phyloP scores from a whole-genome alignment of 2,888 invertebrate genomes.

The Mylabris sibirica region DNA sequence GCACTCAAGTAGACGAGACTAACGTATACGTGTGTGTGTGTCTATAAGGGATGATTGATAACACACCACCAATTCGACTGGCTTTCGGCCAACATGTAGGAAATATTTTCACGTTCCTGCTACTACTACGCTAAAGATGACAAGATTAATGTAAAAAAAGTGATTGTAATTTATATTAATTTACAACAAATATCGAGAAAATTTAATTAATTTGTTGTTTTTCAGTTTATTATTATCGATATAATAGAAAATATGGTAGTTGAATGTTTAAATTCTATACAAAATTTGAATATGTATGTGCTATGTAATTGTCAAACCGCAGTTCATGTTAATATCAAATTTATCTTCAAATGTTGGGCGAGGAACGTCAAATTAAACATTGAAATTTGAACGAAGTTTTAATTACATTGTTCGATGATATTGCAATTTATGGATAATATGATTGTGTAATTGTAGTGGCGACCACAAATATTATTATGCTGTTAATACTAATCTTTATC shows the following conservation, averaged over 20 bases:
- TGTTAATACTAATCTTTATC: background rate
- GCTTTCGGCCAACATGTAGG: slow-evolving; percentile 43
- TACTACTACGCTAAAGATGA: slow-evolving; percentile 12
- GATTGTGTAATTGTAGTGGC: background rate
- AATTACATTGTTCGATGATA: slow-evolving; percentile 12
- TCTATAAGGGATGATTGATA: slow-evolving; percentile 50
- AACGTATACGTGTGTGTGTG: slow-evolving; percentile 28
- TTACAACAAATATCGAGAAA: slow-evolving; percentile 26
- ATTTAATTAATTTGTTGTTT: background rate
- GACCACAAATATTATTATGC: background rate
- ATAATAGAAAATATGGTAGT: background rate
- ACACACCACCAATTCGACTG: slow-evolving; percentile 44
- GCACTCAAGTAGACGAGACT: slow-evolving; percentile 46
- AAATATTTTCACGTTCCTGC: slow-evolving; percentile 28
- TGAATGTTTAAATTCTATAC: background rate
- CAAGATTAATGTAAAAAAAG: slow-evolving; percentile 31
- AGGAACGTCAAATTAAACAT: slow-evolving; percentile 13
- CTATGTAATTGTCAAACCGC: slow-evolving; percentile 13
- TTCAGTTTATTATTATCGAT: background rate
- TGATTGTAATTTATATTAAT: slow-evolving; percentile 30
- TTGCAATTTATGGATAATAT: slow-evolving; percentile 1
- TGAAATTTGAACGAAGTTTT: slow-evolving; percentile 16
- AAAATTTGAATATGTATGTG: background rate
- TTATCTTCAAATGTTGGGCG: slow-evolving; percentile 12
- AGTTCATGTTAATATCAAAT: slow-evolving; percentile 15